Percentiles rank a stretch among this genome's conserved stretches.
Conservation (phyloP, 2,888 invertebrate species). For the Platypus cylindrus region DNA sequence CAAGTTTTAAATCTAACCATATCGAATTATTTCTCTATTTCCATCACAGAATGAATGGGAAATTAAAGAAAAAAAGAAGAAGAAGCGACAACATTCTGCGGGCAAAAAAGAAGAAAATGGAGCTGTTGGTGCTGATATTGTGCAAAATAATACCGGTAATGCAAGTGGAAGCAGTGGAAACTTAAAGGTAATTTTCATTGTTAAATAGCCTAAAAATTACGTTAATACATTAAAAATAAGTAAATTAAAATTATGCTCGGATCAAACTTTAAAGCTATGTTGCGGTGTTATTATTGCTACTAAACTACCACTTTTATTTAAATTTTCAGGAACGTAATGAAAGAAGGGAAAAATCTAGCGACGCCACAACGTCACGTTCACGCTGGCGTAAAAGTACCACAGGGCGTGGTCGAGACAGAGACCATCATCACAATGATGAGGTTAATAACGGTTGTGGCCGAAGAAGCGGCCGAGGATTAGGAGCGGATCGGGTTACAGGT, state of each 20-base stretch:
- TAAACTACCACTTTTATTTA: too few relatives aligned
- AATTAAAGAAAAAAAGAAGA: slow-evolving; percentile 67
- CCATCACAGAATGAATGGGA: slow-evolving; percentile 84
- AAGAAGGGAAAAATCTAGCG: slow-evolving; percentile 28
- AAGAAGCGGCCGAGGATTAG: slow-evolving; percentile 14
- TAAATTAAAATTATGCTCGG: too few relatives aligned
- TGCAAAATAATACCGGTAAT: too few relatives aligned
- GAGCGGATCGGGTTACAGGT: slow-evolving; percentile 32
- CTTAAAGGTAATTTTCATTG: too few relatives aligned
- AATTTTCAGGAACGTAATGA: slow-evolving; percentile 13
- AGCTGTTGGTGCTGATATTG: slow-evolving; percentile 15
- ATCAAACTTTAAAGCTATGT: too few relatives aligned
- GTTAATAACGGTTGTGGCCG: slow-evolving; percentile 25
- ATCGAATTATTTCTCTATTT: slow-evolving; percentile 14
- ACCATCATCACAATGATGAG: slow-evolving; percentile 32
- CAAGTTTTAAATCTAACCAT: too few relatives aligned
- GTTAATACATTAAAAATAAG: too few relatives aligned
- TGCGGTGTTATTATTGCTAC: too few relatives aligned
- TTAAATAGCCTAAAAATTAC: too few relatives aligned
- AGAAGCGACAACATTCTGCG: slow-evolving; percentile 56
- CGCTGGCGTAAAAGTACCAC: slow-evolving; percentile 41
- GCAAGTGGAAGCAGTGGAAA: too few relatives aligned
- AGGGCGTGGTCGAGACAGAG: slow-evolving; percentile 29
- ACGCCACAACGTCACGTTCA: slow-evolving; percentile 38
- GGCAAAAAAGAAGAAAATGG: slow-evolving; percentile 29